Conservation (phyloP, 2,888 invertebrate genomes). For the Caenorhabditis becei region DNA sequence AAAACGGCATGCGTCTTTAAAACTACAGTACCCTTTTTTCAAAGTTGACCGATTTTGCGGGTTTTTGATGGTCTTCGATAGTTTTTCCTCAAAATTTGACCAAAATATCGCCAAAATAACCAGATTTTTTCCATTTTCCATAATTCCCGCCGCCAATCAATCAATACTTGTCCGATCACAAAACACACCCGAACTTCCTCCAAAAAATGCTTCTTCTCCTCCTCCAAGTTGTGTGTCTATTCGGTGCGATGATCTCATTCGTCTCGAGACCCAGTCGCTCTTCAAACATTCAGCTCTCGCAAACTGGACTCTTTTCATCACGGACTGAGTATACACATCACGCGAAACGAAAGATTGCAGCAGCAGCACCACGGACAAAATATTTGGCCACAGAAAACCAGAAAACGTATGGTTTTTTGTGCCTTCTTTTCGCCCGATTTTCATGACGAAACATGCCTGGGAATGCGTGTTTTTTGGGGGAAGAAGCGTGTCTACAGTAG, state of each 20-base stretch:
- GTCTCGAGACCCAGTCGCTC: slow-evolving; percentile 49
- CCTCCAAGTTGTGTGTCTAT: slow-evolving; percentile 1
- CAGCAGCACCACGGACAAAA: no score
- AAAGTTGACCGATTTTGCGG: no score
- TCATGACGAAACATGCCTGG: slow-evolving; percentile 4
- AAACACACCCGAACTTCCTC: neutral
- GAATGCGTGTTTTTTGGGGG: neutral
- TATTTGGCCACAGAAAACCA: slow-evolving; percentile 57
- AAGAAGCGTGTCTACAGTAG: no score
- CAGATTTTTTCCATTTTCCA: no score
- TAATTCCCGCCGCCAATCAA: no score
- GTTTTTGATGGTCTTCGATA: no score
- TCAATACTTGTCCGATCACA: no score
- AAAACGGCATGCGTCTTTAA: no score
- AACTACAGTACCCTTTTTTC: no score
- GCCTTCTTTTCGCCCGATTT: neutral
- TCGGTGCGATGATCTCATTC: slow-evolving; percentile 29
- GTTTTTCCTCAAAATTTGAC: no score
- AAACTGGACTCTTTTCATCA: slow-evolving; percentile 50
- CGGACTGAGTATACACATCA: slow-evolving; percentile 56
- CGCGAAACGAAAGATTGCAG: slow-evolving; percentile 31
- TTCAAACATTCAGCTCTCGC: slow-evolving; percentile 45
- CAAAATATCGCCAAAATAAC: no score
- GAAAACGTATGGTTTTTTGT: slow-evolving; percentile 26
- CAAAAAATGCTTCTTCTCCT: slow-evolving; percentile 3